Percentiles rank a stretch among this genome's conserved stretches.
Conservation (phyloP, 2,113 vertebrate genomes). For the Canis aureus region DNA sequence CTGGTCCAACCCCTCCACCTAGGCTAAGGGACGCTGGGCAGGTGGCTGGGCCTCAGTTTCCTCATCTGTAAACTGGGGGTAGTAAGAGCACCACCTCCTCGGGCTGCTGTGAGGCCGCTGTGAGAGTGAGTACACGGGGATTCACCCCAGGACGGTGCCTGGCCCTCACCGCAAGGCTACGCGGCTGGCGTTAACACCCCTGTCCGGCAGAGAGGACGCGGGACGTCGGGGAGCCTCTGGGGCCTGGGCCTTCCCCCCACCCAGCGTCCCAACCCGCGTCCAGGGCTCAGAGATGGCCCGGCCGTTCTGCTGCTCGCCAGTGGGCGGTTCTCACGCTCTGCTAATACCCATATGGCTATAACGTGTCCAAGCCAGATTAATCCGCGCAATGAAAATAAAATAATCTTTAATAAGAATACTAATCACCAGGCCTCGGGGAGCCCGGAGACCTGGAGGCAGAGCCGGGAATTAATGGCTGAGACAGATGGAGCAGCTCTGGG, state of each 20-base stretch:
- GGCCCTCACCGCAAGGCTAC: too few relatives aligned
- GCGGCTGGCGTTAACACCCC: accelerated
- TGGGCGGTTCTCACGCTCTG: not conserved
- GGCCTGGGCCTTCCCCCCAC: not conserved
- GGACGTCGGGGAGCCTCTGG: accelerated
- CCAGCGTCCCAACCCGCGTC: not conserved
- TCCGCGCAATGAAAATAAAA: slow-evolving; percentile 82
- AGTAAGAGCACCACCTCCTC: accelerated
- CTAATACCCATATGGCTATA: slow-evolving; percentile 75
- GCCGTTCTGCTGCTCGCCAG: not conserved
- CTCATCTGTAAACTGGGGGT: not conserved
- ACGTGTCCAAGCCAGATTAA: slow-evolving; percentile 80
- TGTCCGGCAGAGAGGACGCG: not conserved
- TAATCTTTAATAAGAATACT: slow-evolving; percentile 85
- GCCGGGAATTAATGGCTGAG: slow-evolving; percentile 70
- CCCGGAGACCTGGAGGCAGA: slow-evolving; percentile 62
- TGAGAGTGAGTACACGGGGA: accelerated
- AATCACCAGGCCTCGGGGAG: slow-evolving; percentile 82
- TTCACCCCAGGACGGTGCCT: not conserved
- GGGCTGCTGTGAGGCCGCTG: not conserved
- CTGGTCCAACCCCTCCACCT: not conserved
- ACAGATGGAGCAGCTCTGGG: slow-evolving; percentile 77
- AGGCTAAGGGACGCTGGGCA: not conserved
- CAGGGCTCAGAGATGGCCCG: not conserved
- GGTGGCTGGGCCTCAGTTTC: not conserved